Conservation (phyloP, 1,140 invertebrate genomes). For the Triops longicaudatus region DNA sequence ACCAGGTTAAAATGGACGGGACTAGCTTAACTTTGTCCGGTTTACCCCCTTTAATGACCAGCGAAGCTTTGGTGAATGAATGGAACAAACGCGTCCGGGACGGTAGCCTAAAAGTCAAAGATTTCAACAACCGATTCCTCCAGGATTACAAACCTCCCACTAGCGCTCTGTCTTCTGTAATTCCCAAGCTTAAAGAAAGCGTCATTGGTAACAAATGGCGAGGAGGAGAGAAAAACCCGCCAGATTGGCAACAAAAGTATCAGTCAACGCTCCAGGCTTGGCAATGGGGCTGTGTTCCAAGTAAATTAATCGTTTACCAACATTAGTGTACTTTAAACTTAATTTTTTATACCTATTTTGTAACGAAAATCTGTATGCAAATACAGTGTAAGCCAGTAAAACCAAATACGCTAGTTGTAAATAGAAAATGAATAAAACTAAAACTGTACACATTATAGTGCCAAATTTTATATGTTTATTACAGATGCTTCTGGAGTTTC, state of each 20-base stretch:
- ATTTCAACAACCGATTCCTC: background rate
- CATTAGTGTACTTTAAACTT: too few relatives aligned
- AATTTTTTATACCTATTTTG: too few relatives aligned
- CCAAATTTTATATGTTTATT: background rate
- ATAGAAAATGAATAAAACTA: too few relatives aligned
- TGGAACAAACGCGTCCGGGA: background rate
- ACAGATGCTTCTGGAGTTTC: background rate
- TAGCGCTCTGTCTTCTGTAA: background rate
- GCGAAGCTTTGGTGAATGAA: constrained; percentile 7
- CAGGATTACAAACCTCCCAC: background rate
- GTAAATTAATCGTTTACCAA: background rate
- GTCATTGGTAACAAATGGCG: background rate
- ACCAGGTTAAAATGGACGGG: background rate
- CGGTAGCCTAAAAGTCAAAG: background rate
- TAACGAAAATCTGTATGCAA: too few relatives aligned
- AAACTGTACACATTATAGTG: too few relatives aligned
- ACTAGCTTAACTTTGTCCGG: background rate
- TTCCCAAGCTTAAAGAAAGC: background rate
- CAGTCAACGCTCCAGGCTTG: background rate
- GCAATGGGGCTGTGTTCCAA: background rate
- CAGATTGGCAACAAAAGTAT: background rate
- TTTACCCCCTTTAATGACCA: background rate
- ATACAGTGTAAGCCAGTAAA: too few relatives aligned
- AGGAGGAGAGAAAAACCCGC: background rate
- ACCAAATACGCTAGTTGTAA: too few relatives aligned